Evolutionary conservation across 2,113 vertebrate genomes (phyloP).

Genomic region (Oryzias woworae): DNA sequence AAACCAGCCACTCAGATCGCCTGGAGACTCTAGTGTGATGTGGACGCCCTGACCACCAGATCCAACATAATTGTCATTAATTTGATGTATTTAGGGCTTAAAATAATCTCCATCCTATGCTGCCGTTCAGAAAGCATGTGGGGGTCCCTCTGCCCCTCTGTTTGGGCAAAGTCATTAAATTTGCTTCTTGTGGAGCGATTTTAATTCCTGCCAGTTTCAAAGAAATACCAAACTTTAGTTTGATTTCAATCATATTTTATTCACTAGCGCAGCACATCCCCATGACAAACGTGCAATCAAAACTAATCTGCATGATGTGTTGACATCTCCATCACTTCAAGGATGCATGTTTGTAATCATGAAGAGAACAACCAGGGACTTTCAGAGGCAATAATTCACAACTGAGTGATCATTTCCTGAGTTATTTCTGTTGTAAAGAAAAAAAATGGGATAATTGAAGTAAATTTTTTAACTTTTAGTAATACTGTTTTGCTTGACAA

Average conservation of each 20-base stretch:
- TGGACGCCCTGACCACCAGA: slow-evolving; percentile 47
- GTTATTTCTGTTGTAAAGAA: too few species aligned
- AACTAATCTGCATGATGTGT: slow-evolving; percentile 51
- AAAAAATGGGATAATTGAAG: too few species aligned
- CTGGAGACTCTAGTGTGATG: slow-evolving; percentile 34
- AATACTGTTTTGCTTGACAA: too few species aligned
- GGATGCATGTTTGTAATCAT: slow-evolving; percentile 44
- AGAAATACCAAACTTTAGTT: slow-evolving; percentile 58
- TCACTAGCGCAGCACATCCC: slow-evolving; percentile 29
- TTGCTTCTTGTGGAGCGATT: slow-evolving; percentile 64
- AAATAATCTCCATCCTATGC: slow-evolving; percentile 47
- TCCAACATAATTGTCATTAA: slow-evolving; percentile 68
- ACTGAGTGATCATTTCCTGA: too few species aligned
- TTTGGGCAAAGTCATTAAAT: slow-evolving; percentile 72
- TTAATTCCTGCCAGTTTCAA: slow-evolving; percentile 60
- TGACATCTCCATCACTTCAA: slow-evolving; percentile 23
- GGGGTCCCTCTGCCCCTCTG: slow-evolving; percentile 41
- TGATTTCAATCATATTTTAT: slow-evolving; percentile 52
- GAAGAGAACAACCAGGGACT: slow-evolving; percentile 9
- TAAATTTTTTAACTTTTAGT: too few species aligned
- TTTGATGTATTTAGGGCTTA: slow-evolving; percentile 54
- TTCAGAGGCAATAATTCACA: neutral
- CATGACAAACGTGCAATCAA: slow-evolving; percentile 48
- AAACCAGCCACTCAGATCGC: slow-evolving; percentile 18
- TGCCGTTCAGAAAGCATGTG: slow-evolving; percentile 40